These are phyloP conservation scores for Solen grandis DNA, from an alignment of 1,140 invertebrate genomes.

Conservation along the genomic window DNA sequence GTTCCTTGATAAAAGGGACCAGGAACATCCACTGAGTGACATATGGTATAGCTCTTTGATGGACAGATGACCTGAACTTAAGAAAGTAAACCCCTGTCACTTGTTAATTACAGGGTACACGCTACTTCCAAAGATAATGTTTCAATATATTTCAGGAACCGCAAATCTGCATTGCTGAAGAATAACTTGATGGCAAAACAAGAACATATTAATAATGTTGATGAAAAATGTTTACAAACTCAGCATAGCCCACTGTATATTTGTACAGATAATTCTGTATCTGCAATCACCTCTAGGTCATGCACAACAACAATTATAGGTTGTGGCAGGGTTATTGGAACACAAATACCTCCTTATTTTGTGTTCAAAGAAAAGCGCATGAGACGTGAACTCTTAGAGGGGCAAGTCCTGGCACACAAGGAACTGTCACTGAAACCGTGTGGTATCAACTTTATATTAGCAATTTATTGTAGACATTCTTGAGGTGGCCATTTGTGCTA, in stretches of 20 bases:
- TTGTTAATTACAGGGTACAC: constrained; percentile 11
- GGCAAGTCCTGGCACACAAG: too few relatives aligned
- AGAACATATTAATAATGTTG: constrained; percentile 23
- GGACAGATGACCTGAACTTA: constrained; percentile 21
- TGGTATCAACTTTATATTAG: too few relatives aligned
- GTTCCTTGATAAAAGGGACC: constrained; percentile 10
- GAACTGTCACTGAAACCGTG: too few relatives aligned
- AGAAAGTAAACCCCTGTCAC: neutral
- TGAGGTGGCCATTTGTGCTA: too few relatives aligned
- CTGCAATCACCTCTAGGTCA: constrained; percentile 14
- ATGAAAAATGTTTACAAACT: constrained; percentile 16
- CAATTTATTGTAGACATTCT: too few relatives aligned
- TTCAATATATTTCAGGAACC: neutral
- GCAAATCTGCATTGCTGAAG: neutral
- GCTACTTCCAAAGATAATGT: constrained; percentile 3
- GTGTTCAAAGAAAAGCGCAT: constrained; percentile 17
- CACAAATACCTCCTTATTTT: constrained; percentile 15
- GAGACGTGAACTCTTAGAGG: neutral
- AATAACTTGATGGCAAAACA: constrained; percentile 15
- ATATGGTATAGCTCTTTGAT: constrained; percentile 20
- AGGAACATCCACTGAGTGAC: neutral
- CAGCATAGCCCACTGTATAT: constrained; percentile 1
- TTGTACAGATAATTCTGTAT: neutral
- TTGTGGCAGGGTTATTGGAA: too few relatives aligned
- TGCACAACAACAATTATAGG: neutral